Base-by-base conservation (phyloP, 2,113 vertebrate genomes). In the Narcine bancroftii region DNA sequence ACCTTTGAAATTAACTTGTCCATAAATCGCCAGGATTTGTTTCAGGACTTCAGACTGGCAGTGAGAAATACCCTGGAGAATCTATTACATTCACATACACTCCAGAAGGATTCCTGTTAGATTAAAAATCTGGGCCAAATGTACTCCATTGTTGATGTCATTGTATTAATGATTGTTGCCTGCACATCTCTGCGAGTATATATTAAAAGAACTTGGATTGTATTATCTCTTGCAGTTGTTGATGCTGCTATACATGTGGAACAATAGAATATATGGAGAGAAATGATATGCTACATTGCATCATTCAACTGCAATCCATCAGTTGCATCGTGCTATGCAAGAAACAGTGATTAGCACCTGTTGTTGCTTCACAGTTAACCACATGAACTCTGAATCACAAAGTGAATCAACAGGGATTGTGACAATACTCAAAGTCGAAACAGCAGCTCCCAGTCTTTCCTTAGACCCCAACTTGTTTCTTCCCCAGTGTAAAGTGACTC, bases 401-500 rank as follows among this genome's bases (percentile, higher is more conserved):
- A 87, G n/a, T 87, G 81, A 87, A 63, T 87, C 81, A 60, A 75
- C 33, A 42, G 53, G 6, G 53, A 60, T 87, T 17, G 17, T 87
- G 33, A 15, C 81, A 63, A 21, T 60, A n/a, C 47, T 53, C 11
- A 21, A 19, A 17, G 24, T 45, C 75, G 42, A 39, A 17, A 24
- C 75, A 53, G 50, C 56, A 36, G 53, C 53, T 19, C 33, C 53
- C 81, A 60, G 53, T 56, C 81, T n/a, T 83, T 53, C 24, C 50
- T 53, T 2, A 56, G 79, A 5, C 26, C 50, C 50, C 3, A 60
- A 13, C 33, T 19, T 87, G 53, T 36, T 36, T 36, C 81, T 60
- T n/a, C 50, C 81, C 53, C 15, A 60, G 15, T 60, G 81, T 87
- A 56, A 83, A 87, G 33, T 87, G 81, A 60, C 33, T 87, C 81